Evolutionary conservation across 1,140 invertebrate genomes (phyloP).

Genomic region (Manduca sexta): DNA sequence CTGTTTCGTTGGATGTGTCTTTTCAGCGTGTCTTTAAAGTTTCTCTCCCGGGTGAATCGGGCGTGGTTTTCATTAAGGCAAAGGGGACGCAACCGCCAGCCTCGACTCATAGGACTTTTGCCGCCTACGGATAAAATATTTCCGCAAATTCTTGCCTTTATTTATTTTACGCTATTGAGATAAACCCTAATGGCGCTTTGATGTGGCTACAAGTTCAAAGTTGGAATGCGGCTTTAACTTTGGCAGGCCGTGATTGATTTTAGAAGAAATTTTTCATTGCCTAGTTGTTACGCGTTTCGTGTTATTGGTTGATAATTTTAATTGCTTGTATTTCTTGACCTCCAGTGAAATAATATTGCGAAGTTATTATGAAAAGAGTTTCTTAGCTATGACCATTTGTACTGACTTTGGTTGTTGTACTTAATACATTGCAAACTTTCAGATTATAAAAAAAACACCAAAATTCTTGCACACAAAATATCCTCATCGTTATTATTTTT

Average conservation of each 20-base stretch:
- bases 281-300: not conserved
- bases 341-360: too few relatives aligned
- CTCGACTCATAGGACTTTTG: slow-evolving; percentile 31
- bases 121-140: slow-evolving; percentile 56
- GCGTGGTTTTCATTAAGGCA: slow-evolving; percentile 60
- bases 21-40: slow-evolving; percentile 51
- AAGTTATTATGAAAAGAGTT: too few relatives aligned
- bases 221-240: slow-evolving; percentile 47
- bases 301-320: too few relatives aligned
- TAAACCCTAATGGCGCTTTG: slow-evolving; percentile 67
- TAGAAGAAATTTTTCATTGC: slow-evolving; percentile 33
- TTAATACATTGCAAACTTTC: too few relatives aligned
- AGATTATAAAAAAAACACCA: too few relatives aligned
- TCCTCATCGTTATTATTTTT: too few relatives aligned
- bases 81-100: slow-evolving; percentile 49
- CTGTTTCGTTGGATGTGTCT: slow-evolving; percentile 13
- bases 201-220: slow-evolving; percentile 46
- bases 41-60: slow-evolving; percentile 38
- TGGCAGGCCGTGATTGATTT: slow-evolving; percentile 62
- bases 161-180: slow-evolving; percentile 66
- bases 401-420: too few relatives aligned
- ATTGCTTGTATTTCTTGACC: too few relatives aligned
- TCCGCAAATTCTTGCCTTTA: slow-evolving; percentile 57
- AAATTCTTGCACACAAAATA: too few relatives aligned
- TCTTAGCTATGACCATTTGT: too few relatives aligned